phyloP scores from a whole-genome alignment of 2,888 invertebrate genomes.

The Ophion ventricosus region DNA sequence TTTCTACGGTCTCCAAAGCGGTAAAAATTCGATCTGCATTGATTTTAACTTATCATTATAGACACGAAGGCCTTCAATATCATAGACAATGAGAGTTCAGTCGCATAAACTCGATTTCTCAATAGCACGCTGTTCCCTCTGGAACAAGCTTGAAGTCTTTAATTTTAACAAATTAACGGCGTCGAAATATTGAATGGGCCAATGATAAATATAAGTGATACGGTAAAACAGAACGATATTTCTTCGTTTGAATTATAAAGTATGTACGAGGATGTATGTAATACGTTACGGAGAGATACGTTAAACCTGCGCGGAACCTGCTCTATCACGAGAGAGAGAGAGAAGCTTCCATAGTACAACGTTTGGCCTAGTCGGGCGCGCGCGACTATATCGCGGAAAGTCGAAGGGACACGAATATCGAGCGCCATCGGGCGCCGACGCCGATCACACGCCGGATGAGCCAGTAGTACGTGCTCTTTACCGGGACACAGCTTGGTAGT shows the following conservation, averaged over 20 bases:
- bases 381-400: conserved; percentile 38
- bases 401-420: conserved; percentile 72
- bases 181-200: too few relatives aligned
- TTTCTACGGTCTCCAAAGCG: background rate
- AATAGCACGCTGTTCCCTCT: too few relatives aligned
- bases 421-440: conserved; percentile 73
- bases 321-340: background rate
- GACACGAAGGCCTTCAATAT: too few relatives aligned
- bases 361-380: conserved; percentile 4
- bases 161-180: too few relatives aligned
- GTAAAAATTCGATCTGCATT: background rate
- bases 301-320: background rate
- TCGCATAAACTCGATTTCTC: too few relatives aligned
- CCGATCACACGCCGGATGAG: conserved; percentile 33
- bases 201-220: background rate
- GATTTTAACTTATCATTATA: background rate
- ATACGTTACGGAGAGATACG: background rate
- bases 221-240: background rate
- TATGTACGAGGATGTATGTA: background rate
- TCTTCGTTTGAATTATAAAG: background rate
- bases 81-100: too few relatives aligned
- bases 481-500: conserved; percentile 6
- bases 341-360: background rate
- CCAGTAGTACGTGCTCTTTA: conserved; percentile 17
- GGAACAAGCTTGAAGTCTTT: too few relatives aligned